Percentiles rank a stretch among this genome's conserved stretches.
Evolutionary conservation across 2,113 vertebrate genomes (phyloP).

Genomic region (Edolisoma coerulescens): DNA sequence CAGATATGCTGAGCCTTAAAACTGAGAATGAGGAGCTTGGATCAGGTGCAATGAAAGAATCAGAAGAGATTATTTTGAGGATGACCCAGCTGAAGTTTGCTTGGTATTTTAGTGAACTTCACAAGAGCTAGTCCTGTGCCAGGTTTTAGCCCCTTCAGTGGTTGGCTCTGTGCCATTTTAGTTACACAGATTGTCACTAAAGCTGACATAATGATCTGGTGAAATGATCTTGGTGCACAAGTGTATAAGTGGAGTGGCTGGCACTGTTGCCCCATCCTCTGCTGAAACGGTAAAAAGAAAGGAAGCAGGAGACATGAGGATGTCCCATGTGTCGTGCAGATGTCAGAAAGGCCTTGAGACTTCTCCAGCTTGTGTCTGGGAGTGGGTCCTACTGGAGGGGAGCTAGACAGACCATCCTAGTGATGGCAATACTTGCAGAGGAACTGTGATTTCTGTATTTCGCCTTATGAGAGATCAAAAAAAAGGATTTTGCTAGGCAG

Average conservation of each 20-base stretch:
- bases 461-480: background rate
- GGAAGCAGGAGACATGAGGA: background rate
- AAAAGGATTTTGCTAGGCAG: background rate
- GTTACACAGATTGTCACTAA: background rate
- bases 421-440: background rate
- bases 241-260: background rate
- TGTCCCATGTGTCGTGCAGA: background rate
- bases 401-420: background rate
- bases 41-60: background rate
- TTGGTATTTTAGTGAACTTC: background rate
- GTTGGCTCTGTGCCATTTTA: background rate
- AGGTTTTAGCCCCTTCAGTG: background rate
- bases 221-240: background rate
- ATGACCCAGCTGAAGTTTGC: background rate
- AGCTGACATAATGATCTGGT: background rate
- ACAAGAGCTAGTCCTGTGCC: background rate
- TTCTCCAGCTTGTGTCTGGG: background rate
- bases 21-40: background rate
- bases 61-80: background rate
- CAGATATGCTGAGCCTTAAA: background rate
- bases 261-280: background rate
- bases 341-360: background rate
- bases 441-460: background rate
- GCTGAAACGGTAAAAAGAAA: background rate
- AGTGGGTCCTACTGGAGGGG: background rate